A percentile compares a stretch with the other conserved stretches of the same genome.
Evolutionary conservation across 2,113 vertebrate species (phyloP).

Genomic region (Octodon degus): DNA sequence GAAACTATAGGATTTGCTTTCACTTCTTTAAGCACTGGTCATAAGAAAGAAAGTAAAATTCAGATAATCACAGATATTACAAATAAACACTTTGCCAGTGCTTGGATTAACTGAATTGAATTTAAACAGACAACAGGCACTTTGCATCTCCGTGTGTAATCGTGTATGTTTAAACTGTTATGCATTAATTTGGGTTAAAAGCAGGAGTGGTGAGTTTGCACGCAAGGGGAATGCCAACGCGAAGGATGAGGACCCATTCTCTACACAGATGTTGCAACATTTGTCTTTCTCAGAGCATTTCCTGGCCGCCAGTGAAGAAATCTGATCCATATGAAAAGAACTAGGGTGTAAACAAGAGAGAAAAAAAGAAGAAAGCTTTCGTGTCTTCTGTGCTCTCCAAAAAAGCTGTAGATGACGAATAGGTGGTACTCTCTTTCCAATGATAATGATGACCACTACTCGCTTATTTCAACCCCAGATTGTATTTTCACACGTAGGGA

Average conservation of each 20-base stretch:
- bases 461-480: background rate
- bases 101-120: background rate
- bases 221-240: background rate
- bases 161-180: background rate
- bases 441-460: background rate
- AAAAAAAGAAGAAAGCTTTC: background rate
- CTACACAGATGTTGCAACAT: accelerated
- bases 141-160: background rate
- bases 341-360: accelerated
- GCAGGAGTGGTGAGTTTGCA: background rate
- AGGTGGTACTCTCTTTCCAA: background rate
- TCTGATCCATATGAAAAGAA: background rate
- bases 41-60: background rate
- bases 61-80: background rate
- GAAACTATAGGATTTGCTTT: background rate
- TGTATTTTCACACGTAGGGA: background rate
- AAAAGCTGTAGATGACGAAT: background rate
- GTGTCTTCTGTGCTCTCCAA: background rate
- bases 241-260: too few relatives aligned
- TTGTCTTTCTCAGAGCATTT: background rate
- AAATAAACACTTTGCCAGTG: background rate
- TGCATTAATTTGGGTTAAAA: background rate
- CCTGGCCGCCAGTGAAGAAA: background rate
- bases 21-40: background rate
- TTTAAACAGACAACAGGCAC: background rate